These are phyloP conservation scores for Archips crataeganus DNA, from an alignment of 2,888 invertebrate genomes.

Conservation along the genomic window DNA sequence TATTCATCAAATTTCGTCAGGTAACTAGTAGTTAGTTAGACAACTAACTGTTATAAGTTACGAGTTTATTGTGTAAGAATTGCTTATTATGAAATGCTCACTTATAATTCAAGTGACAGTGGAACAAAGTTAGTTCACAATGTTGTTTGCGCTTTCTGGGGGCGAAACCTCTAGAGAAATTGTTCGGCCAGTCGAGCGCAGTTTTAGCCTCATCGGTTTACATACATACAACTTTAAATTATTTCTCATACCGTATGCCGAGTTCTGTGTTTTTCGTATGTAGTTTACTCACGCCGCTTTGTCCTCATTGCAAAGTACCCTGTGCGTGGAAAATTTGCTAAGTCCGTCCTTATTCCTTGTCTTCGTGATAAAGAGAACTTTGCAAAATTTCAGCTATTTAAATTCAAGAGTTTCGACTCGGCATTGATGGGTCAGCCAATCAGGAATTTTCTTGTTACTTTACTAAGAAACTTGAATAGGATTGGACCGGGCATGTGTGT, in stretches of 20 bases:
- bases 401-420: too few relatives aligned
- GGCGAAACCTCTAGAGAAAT: not conserved
- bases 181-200: not conserved
- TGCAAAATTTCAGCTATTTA: too few relatives aligned
- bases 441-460: too few relatives aligned
- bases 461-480: too few relatives aligned
- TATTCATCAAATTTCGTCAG: too few relatives aligned
- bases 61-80: not conserved
- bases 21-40: too few relatives aligned
- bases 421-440: too few relatives aligned
- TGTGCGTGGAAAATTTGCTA: too few relatives aligned
- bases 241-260: not conserved
- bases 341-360: too few relatives aligned
- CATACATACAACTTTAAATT: not conserved
- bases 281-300: not conserved
- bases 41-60: too few relatives aligned
- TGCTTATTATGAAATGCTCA: not conserved
- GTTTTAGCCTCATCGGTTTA: not conserved
- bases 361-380: too few relatives aligned
- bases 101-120: not conserved
- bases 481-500: not conserved
- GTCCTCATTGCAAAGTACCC: too few relatives aligned
- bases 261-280: not conserved
- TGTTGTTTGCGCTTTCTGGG: not conserved
- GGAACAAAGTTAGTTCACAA: slow-evolving; percentile 3